Evolutionary conservation across 2,888 invertebrate species (phyloP).

Genomic region (Clunio marinus): DNA sequence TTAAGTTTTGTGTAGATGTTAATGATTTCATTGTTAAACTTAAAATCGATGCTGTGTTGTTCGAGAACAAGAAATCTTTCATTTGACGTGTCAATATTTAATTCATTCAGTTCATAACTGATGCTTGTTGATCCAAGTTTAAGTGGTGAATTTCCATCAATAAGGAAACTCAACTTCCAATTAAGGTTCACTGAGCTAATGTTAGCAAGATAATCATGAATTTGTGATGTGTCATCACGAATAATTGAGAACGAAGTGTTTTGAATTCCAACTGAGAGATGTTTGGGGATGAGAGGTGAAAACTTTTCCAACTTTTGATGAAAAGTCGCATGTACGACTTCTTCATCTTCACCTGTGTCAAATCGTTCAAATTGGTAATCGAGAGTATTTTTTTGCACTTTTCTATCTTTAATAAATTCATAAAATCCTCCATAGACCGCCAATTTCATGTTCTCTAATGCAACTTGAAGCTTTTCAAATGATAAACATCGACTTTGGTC

Average conservation of each 20-base stretch:
- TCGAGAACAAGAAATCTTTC: constrained; percentile 58
- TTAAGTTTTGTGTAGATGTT: constrained; percentile 66
- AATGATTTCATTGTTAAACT: constrained; percentile 58
- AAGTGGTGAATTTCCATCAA: constrained; percentile 60
- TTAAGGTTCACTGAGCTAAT: constrained; percentile 20
- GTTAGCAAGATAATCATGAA: constrained; percentile 30
- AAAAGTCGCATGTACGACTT: constrained; percentile 8
- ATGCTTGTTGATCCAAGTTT: constrained; percentile 59
- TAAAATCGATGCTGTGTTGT: constrained; percentile 58
- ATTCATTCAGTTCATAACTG: constrained; percentile 61
- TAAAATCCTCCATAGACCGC: constrained; percentile 54
- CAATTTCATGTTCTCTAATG: constrained; percentile 53
- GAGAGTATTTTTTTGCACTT: constrained; percentile 40
- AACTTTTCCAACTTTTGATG: constrained; percentile 52
- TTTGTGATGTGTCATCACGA: constrained; percentile 53
- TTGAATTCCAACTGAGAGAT: constrained; percentile 43
- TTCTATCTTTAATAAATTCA: constrained; percentile 50
- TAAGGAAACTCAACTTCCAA: constrained; percentile 40
- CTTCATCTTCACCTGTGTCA: neutral
- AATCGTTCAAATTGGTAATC: constrained; percentile 12
- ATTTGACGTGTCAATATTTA: constrained; percentile 58
- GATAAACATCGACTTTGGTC: constrained; percentile 80
- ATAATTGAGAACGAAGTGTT: constrained; percentile 51
- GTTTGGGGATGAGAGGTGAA: constrained; percentile 77
- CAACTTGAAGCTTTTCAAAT: constrained; percentile 58